Evolutionary conservation across 2,888 invertebrate genomes (phyloP), one percentile per base, ranked within the genome.

Genomic region (Andrena camellia): DNA sequence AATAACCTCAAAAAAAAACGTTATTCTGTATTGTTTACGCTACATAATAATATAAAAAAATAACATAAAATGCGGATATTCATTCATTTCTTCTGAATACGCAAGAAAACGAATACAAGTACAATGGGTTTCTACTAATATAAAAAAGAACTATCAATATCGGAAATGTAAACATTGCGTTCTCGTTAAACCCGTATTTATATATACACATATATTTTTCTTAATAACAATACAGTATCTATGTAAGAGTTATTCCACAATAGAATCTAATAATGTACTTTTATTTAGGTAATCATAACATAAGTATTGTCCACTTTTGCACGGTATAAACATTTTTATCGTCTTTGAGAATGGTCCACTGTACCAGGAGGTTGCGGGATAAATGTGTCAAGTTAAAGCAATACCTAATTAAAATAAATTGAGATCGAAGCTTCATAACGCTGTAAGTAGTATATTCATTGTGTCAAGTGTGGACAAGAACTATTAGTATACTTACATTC

Each of bases 391-490:
- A 4, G 13, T 67, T 33, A 48, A 59, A 13, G 72, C n/a, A 31
- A 23, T 62, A 48, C 26, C 62, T 78, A 33, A 63, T 13, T 29
- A 54, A 63, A 67, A n/a, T 7, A 57, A 42, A 6, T 50, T 67
- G 17, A 50, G 50, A 48, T 35, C 42, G 48, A 29, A 81, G 26
- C 13, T 33, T 5, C 23, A 20, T 52, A 62, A 75, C 20, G 66
- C 31, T 29, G 74, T 80, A 69, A 74, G 66, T 74, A 66, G 26
- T 52, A 42, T 6, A 6, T 23, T 48, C 60, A 23, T 8, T 67
- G 7, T 50, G 3, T 66, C 3, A 8, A 26, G 10, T 57, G 4
- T 35, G 48, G 33, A 33, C 5, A 29, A 7, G 17, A 10, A 48
- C 20, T 23, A 50, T 31, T 2, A 20, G 6, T 60, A 48, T 48